phyloP scores from a whole-genome alignment of 2,797 vertebrate genomes.

The Sitta carolinensis region DNA sequence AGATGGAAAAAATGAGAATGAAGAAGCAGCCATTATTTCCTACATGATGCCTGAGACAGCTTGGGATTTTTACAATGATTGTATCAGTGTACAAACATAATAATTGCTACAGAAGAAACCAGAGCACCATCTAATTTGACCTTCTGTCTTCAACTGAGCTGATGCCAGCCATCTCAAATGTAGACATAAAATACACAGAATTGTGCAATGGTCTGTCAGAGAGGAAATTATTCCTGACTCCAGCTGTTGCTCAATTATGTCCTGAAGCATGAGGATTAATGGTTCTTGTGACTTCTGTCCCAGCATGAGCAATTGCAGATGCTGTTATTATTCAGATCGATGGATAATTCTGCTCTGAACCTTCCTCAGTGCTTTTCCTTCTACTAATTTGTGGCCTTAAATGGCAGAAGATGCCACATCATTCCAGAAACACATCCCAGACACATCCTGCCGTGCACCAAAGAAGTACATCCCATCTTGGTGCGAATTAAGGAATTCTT shows the following conservation, averaged over 20 bases:
- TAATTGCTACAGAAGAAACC: not conserved
- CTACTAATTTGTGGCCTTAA: not conserved
- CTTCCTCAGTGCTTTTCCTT: not conserved
- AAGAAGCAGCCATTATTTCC: not conserved
- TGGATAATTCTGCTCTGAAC: constrained; percentile 7
- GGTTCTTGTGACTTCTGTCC: constrained; percentile 33
- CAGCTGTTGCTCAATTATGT: constrained; percentile 51
- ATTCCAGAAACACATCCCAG: not conserved
- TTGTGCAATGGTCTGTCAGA: not conserved
- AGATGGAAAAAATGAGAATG: constrained; percentile 44
- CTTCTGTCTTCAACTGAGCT: constrained; percentile 14
- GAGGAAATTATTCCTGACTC: constrained; percentile 40
- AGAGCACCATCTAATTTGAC: not conserved
- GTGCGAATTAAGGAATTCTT: not conserved
- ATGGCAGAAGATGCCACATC: not conserved
- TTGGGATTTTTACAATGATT: not conserved
- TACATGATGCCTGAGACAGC: not conserved
- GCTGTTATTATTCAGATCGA: not conserved
- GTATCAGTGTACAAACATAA: not conserved
- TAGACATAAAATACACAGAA: not conserved
- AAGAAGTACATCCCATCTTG: not conserved
- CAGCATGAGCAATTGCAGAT: constrained; percentile 25
- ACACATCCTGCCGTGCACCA: not conserved
- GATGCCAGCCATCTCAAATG: not conserved
- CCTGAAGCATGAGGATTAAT: constrained; percentile 22